Evolutionary conservation across 2,113 vertebrate species (phyloP).

Genomic region (Dascyllus trimaculatus): DNA sequence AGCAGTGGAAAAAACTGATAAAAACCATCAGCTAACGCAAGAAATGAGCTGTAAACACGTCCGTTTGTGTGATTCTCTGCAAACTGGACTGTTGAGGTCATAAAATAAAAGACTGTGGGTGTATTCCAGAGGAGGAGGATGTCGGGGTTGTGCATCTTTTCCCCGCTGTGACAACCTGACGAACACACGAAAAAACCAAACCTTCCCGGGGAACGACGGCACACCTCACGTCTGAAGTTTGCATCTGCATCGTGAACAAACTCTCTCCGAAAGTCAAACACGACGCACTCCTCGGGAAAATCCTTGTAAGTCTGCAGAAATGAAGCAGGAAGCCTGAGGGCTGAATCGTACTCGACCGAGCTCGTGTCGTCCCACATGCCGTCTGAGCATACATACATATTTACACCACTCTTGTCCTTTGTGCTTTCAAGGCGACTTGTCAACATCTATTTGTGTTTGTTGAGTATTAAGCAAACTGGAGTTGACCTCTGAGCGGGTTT

Average conservation of each 20-base stretch:
- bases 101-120: no score
- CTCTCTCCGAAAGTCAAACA: background rate
- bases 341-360: background rate
- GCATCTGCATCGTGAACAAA: background rate
- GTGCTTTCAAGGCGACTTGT: slow-evolving; percentile 6
- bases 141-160: background rate
- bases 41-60: background rate
- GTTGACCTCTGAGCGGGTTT: slow-evolving; percentile 3
- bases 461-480: background rate
- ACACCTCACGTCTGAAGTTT: background rate
- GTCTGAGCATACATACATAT: background rate
- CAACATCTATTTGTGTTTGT: slow-evolving; percentile 18
- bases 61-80: slow-evolving; percentile 5
- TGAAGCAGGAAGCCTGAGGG: background rate
- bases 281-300: slow-evolving; percentile 9
- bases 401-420: background rate
- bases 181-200: background rate
- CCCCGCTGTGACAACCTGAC: background rate
- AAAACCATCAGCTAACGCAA: background rate
- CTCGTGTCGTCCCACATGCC: background rate
- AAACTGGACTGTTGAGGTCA: background rate
- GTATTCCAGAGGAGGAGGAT: background rate
- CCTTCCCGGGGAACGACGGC: background rate
- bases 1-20: background rate
- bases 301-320: background rate